Conservation (phyloP, 2,113 vertebrate species). For the Periophthalmus modestus region DNA sequence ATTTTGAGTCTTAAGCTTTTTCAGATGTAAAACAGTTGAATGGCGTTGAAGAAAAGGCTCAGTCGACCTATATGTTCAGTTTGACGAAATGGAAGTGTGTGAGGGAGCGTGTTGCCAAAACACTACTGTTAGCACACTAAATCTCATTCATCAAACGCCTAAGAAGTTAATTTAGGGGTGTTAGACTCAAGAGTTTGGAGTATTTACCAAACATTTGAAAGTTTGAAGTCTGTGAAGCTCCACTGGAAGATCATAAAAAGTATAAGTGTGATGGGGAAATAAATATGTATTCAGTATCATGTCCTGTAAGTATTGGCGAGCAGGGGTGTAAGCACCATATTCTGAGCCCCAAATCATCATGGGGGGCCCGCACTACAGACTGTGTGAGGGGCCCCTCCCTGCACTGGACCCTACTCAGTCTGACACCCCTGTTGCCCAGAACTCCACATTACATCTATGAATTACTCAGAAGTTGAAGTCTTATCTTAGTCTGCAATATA, state of each 20-base stretch:
- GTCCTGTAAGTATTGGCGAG: too few species aligned
- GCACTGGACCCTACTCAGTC: too few species aligned
- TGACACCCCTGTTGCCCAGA: too few species aligned
- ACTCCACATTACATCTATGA: too few species aligned
- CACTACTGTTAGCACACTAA: constrained; percentile 12
- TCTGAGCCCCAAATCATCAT: too few species aligned
- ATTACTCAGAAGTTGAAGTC: too few species aligned
- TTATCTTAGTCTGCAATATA: too few species aligned
- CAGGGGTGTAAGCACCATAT: too few species aligned
- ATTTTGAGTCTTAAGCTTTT: constrained; percentile 44
- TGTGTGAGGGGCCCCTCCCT: too few species aligned
- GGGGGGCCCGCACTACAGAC: too few species aligned
- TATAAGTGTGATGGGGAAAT: not conserved
- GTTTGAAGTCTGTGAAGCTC: not conserved
- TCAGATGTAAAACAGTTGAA: constrained; percentile 55
- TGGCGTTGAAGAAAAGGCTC: constrained; percentile 44
- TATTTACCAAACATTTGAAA: not conserved
- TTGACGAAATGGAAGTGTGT: constrained; percentile 20
- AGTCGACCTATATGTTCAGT: constrained; percentile 24
- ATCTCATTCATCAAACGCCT: not conserved
- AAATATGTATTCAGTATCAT: not conserved
- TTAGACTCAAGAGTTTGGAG: not conserved
- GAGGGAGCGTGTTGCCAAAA: constrained; percentile 34
- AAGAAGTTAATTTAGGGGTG: not conserved
- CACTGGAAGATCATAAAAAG: not conserved